phyloP scores from a whole-genome alignment of 2,888 invertebrate genomes.

The Acleris laterana region DNA sequence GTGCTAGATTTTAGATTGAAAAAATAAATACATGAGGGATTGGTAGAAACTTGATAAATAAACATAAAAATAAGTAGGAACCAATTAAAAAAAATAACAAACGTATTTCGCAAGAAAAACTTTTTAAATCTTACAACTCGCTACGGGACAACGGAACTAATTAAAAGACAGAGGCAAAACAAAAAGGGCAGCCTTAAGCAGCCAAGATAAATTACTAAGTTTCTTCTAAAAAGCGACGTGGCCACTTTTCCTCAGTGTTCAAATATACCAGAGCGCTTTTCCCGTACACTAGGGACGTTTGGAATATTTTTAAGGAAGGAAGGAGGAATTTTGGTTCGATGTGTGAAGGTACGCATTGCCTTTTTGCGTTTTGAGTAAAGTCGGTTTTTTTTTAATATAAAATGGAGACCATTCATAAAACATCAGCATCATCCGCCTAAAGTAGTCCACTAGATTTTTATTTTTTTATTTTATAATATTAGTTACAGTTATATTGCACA shows the following conservation, averaged over 20 bases:
- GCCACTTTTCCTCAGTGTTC: conserved; percentile 45
- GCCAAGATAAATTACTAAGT: conserved; percentile 74
- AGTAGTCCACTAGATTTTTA: too few relatives aligned
- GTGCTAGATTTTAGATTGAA: too few relatives aligned
- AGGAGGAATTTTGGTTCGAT: too few relatives aligned
- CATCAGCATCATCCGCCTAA: too few relatives aligned
- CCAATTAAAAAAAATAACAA: conserved; percentile 29
- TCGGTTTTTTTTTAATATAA: too few relatives aligned
- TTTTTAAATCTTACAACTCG: conserved; percentile 59
- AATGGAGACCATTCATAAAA: too few relatives aligned
- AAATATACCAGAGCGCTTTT: conserved; percentile 40
- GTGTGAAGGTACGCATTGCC: too few relatives aligned
- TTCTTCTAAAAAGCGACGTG: conserved; percentile 56
- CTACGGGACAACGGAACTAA: conserved; percentile 64
- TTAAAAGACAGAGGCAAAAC: conserved; percentile 62
- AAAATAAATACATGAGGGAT: too few relatives aligned
- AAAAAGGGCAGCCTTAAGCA: conserved; percentile 65
- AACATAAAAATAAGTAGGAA: not conserved
- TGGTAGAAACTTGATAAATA: too few relatives aligned
- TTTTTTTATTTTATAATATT: too few relatives aligned
- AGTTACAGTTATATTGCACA: too few relatives aligned
- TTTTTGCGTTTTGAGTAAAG: too few relatives aligned
- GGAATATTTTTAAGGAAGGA: not conserved
- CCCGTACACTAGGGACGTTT: conserved; percentile 11
- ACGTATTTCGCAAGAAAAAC: conserved; percentile 37